Evolutionary conservation across 1,140 invertebrate species (phyloP).

Genomic region (Oryctes rhinoceros): DNA sequence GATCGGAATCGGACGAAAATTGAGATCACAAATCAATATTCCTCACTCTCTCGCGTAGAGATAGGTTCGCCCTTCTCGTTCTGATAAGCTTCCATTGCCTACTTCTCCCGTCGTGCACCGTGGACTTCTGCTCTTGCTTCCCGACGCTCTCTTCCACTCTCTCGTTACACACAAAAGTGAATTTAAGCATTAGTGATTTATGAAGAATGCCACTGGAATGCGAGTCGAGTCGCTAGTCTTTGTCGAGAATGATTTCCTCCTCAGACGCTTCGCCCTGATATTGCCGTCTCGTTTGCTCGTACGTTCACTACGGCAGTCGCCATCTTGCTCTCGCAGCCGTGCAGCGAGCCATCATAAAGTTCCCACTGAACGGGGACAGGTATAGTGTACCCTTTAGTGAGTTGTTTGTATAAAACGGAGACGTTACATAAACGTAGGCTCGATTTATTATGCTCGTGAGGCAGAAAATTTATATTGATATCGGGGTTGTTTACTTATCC

Average conservation of each 20-base stretch:
- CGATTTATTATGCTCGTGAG: slow-evolving; percentile 26
- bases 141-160: slow-evolving; percentile 15
- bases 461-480: slow-evolving; percentile 20
- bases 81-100: neutral
- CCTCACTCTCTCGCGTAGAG: neutral
- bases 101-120: neutral
- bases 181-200: slow-evolving; percentile 38
- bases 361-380: slow-evolving; percentile 28
- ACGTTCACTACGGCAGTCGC: neutral
- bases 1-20: slow-evolving; percentile 30
- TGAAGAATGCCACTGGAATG: slow-evolving; percentile 36
- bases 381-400: slow-evolving; percentile 32
- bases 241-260: slow-evolving; percentile 32
- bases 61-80: slow-evolving; percentile 1
- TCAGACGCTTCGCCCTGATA: slow-evolving; percentile 19
- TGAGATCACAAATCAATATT: slow-evolving; percentile 35
- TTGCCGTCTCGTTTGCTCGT: neutral
- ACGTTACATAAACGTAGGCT: slow-evolving; percentile 32
- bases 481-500: slow-evolving; percentile 16
- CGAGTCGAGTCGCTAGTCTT: slow-evolving; percentile 32
- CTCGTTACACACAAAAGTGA: slow-evolving; percentile 34
- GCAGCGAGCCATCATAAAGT: slow-evolving; percentile 13
- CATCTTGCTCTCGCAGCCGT: neutral
- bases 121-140: neutral
- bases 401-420: slow-evolving; percentile 34